Base-by-base conservation (phyloP, 2,888 invertebrate genomes). In the Scaptomyza reducta region DNA sequence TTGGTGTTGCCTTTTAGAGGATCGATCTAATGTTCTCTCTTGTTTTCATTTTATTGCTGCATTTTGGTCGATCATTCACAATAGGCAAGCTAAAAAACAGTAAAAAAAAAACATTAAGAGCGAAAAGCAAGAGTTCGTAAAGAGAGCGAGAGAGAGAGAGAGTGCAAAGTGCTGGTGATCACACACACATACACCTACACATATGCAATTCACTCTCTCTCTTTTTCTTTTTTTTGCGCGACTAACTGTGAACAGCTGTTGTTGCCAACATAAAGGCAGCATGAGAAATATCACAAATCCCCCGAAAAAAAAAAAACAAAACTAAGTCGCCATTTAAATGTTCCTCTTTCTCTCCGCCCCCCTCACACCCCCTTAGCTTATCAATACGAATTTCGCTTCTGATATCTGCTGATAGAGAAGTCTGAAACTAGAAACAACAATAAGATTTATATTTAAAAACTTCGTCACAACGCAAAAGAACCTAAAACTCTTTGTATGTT, bases 331-430 rank as follows among this genome's bases (percentile, higher is more conserved):
- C 46, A 58, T 72, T 66, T n/a, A 42, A 51, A 29, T 33, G 38
- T 41, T 29, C 55, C 45, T 11, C 27, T 14, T n/a, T 11, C 18
- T 31, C 55, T 2, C 1, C 9, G 3, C 9, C 29, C 3, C 1
- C 31, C 31, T 9, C 31, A 31, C 3, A 1, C 29, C 29, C 29
- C 9, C 42, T 27, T 18, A 5, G 49, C 71, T 72, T 73, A 73
- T 73, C 72, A 60, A 60, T 41, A 57, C 33, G 50, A 50, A 50
- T 60, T 60, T 45, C 7, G 38, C n/a, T 61, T 10, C 6, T 64
- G 57, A 61, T 69, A 72, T 64, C 73, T 61, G 55, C 65, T 73
- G 64, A 73, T 65, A 69, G 46, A 58, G 22, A 22, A 61, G 33
- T 25, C 42, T 27, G 1, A 45, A 40, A 54, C 35, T 18, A 38